Base-by-base conservation (phyloP, 2,797 vertebrate species). In the Streptopelia turtur region DNA sequence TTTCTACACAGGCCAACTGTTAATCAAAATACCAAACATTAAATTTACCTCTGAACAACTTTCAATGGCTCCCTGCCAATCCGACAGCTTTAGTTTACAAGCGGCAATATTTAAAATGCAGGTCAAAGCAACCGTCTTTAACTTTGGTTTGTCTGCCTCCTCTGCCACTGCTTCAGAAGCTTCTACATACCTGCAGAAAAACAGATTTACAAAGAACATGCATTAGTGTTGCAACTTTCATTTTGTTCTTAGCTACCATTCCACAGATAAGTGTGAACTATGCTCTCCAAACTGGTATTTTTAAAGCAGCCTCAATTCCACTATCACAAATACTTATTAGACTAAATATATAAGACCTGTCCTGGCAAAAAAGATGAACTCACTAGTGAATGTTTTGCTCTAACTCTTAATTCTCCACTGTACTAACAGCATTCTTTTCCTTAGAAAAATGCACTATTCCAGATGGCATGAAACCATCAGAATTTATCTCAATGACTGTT, bases 61-160 rank as follows among this genome's bases (percentile, higher is more conserved):
- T 75, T 99, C 98, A 69, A 99, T 68, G 11, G 99, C 99, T 8
- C 98, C 99, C 96, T 99, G 98, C 99, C 99, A 99, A 84, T 98
- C 98, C 23, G 97, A 98, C 95, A 99, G 95, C 97, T 99, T 99
- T 94, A 99, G 98, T 90, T 98, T 99, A 95, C 99, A 99, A 27
- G 99, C 99, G 2, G 98, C 98, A 0, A 98, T 99, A 97, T 99
- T 99, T 92, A 99, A 98, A 92, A 98, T 96, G 88, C 99, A 99
- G 97, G 98, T 99, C 96, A 99, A 97, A 41, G 98, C 98, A 2
- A 98, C 90, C 31, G 98, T 95, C 89, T 99, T 98, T 90, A 99
- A 96, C 94, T 98, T 98, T 60, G 97, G 97, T 95, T 98, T 96
- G 30, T 97, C 95, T 39, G 96, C 96, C 37, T 97, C 98, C 56